A percentile compares a stretch with the other conserved stretches of the same genome.
Conservation (phyloP, 2,888 invertebrate species). For the Mermis nigrescens region DNA sequence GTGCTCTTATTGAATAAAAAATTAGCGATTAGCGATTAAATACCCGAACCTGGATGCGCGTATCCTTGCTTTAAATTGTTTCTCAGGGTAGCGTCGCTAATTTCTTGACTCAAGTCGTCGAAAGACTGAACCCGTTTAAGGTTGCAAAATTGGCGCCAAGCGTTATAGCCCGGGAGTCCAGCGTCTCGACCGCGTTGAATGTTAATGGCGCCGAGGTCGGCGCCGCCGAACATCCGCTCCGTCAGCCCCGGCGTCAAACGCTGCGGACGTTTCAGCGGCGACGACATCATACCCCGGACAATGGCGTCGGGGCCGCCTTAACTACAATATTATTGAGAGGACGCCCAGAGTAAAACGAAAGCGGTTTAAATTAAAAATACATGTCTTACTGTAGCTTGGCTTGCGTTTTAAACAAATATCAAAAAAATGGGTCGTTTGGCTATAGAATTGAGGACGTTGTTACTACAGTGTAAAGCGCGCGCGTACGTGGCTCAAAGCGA, state of each 20-base stretch:
- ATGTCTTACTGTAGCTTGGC: no score
- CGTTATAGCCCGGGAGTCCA: slow-evolving; percentile 61
- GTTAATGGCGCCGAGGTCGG: slow-evolving; percentile 75
- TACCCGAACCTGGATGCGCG: not conserved
- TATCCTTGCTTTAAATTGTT: not conserved
- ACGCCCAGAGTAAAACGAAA: no score
- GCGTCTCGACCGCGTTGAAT: slow-evolving; percentile 76
- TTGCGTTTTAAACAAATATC: no score
- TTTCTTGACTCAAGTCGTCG: slow-evolving; percentile 55
- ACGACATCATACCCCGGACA: slow-evolving; percentile 64
- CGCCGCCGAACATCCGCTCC: slow-evolving; percentile 69
- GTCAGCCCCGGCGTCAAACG: slow-evolving; percentile 50
- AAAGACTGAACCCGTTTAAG: slow-evolving; percentile 40
- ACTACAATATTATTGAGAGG: no score
- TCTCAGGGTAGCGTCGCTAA: slow-evolving; percentile 47
- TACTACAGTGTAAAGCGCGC: no score
- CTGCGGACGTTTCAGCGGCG: slow-evolving; percentile 52
- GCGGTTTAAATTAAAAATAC: no score
- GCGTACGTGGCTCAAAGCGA: no score
- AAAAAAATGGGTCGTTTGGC: no score
- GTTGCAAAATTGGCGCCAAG: slow-evolving; percentile 68
- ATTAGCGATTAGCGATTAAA: slow-evolving; percentile 54
- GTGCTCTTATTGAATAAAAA: slow-evolving; percentile 51
- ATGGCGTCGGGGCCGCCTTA: slow-evolving; percentile 91
- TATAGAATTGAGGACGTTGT: no score